These are phyloP conservation scores for Lamprologus speciosus DNA, from an alignment of 2,113 vertebrate genomes.

Conservation along the genomic window DNA sequence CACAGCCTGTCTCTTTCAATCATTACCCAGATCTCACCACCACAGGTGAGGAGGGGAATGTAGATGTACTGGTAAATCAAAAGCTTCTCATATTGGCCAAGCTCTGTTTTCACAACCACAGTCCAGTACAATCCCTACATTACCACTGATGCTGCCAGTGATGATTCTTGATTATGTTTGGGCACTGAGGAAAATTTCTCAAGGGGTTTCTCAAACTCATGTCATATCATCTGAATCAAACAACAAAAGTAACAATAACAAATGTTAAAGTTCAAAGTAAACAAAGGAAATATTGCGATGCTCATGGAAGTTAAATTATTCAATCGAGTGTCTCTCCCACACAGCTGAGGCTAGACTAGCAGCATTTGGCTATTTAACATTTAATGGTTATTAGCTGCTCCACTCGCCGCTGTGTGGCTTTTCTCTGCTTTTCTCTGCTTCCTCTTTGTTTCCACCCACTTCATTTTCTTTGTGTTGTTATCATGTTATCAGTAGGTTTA, in stretches of 20 bases:
- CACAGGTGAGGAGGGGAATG: background rate
- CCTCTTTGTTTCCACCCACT: background rate
- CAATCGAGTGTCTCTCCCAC: background rate
- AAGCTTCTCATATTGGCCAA: background rate
- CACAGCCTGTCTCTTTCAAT: background rate
- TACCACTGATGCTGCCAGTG: background rate
- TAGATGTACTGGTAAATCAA: background rate
- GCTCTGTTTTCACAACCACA: background rate
- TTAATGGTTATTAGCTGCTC: background rate
- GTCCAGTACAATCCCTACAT: background rate
- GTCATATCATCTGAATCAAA: background rate
- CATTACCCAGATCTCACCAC: background rate
- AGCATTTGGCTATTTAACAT: background rate
- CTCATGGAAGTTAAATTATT: background rate
- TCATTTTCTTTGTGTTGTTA: background rate
- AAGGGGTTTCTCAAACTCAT: background rate
- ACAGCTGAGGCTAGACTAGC: background rate
- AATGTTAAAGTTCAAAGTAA: background rate
- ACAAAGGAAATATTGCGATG: background rate
- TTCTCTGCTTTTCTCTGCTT: background rate
- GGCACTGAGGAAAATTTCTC: background rate
- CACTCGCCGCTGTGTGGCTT: background rate
- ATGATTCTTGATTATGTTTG: background rate
- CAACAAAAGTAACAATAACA: background rate
- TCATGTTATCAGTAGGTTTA: background rate